Conservation (phyloP, 2,797 vertebrate species). For the Etheostoma nigrum region DNA sequence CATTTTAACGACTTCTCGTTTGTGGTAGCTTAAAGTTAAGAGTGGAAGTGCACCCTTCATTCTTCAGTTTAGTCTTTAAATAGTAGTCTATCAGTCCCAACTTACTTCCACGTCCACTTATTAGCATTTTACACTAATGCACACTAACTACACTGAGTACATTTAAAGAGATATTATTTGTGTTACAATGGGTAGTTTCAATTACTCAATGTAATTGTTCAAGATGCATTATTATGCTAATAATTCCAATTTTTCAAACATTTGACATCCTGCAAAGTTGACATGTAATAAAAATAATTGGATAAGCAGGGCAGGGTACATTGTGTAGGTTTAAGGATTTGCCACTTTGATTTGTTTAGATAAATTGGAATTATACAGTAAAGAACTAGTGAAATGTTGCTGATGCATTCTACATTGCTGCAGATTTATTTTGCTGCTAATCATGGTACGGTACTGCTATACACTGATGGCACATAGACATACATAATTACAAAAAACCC, state of each 20-base stretch:
- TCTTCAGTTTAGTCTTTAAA: not conserved
- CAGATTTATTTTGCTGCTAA: not conserved
- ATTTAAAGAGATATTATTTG: not conserved
- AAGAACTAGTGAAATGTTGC: not conserved
- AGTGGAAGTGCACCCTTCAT: constrained; percentile 1
- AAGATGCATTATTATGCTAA: not conserved
- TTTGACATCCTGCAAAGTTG: not conserved
- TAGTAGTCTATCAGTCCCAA: not conserved
- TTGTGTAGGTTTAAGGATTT: not conserved
- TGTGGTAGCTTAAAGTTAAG: not conserved
- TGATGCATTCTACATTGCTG: not conserved
- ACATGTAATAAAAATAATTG: not conserved
- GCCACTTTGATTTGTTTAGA: not conserved
- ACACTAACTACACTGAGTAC: not conserved
- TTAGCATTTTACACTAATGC: not conserved
- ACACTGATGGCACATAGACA: constrained; percentile 8
- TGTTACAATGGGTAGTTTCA: not conserved
- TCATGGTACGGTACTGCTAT: not conserved
- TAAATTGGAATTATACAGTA: not conserved
- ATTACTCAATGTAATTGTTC: not conserved
- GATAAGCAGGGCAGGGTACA: not conserved
- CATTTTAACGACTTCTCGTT: not conserved
- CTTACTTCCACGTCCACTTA: not conserved
- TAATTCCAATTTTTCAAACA: not conserved
- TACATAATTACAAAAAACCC: not conserved